Conservation (phyloP, 2,113 vertebrate species). For the Tinamus guttatus region DNA sequence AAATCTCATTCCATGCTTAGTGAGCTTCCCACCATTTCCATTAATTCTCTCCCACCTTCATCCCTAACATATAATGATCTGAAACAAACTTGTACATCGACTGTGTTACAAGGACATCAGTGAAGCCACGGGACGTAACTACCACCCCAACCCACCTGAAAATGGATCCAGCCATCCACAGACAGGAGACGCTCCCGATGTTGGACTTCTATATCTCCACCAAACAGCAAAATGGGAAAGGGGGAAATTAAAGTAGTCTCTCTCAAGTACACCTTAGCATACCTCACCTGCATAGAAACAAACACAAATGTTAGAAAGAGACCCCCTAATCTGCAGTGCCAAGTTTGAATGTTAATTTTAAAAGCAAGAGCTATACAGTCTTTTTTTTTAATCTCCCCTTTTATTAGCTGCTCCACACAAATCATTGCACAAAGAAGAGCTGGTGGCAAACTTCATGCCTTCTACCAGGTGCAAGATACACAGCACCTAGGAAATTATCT, state of each 20-base stretch:
- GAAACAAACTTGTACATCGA: not conserved
- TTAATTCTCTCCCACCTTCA: not conserved
- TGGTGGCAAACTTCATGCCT: not conserved
- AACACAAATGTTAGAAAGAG: not conserved
- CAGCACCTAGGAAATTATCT: not conserved
- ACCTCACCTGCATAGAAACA: conserved; percentile 86
- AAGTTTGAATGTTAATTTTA: not conserved
- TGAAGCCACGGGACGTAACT: not conserved
- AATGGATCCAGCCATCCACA: conserved; percentile 95
- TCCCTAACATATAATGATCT: rapidly evolving
- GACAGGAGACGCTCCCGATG: conserved; percentile 92
- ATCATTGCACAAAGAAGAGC: not conserved
- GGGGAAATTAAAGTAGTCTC: conserved; percentile 93
- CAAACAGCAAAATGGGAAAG: conserved; percentile 94
- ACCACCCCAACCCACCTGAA: conserved; percentile 83
- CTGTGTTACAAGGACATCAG: not conserved
- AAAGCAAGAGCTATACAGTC: not conserved
- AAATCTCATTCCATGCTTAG: not conserved
- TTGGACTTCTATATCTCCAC: conserved; percentile 95
- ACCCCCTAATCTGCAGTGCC: not conserved
- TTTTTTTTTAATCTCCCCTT: not conserved
- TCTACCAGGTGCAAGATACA: not conserved
- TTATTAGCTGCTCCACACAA: not conserved
- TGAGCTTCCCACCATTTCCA: not conserved
- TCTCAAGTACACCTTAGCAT: conserved; percentile 90